A percentile compares a stretch with the other conserved stretches of the same genome.
Conservation (phyloP, 1,140 invertebrate species). For the Penaeus japonicus region DNA sequence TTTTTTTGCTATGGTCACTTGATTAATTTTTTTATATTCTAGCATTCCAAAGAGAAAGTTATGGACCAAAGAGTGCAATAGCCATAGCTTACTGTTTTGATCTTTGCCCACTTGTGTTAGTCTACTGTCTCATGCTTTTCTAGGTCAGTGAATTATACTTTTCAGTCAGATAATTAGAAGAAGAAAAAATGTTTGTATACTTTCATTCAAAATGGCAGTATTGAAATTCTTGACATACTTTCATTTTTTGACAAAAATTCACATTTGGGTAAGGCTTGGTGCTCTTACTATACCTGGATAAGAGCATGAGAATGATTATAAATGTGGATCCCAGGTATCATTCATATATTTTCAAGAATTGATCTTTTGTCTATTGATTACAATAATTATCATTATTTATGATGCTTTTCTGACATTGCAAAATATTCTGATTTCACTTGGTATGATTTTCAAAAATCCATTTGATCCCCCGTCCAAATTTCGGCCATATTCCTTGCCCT, state of each 20-base stretch:
- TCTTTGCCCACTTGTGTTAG: no score
- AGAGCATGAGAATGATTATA: background rate
- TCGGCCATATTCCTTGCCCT: background rate
- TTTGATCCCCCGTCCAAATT: background rate
- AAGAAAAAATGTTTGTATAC: no score
- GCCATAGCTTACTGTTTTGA: background rate
- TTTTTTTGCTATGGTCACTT: background rate
- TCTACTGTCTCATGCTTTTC: no score
- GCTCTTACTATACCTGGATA: no score
- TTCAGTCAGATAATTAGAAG: no score
- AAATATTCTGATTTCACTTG: background rate
- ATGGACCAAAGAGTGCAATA: conserved; percentile 34
- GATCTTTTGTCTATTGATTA: no score
- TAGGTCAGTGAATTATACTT: no score
- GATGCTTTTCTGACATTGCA: background rate
- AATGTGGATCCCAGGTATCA: background rate
- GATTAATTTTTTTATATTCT: background rate
- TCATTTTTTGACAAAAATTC: no score
- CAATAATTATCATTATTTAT: background rate
- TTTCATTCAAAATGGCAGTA: no score
- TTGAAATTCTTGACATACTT: no score
- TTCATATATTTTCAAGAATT: no score
- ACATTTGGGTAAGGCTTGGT: no score
- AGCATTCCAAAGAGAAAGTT: conserved; percentile 40
- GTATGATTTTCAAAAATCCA: background rate